These are phyloP conservation scores for Zele albiditarsus DNA, from an alignment of 2,888 invertebrate species.

Conservation along the genomic window DNA sequence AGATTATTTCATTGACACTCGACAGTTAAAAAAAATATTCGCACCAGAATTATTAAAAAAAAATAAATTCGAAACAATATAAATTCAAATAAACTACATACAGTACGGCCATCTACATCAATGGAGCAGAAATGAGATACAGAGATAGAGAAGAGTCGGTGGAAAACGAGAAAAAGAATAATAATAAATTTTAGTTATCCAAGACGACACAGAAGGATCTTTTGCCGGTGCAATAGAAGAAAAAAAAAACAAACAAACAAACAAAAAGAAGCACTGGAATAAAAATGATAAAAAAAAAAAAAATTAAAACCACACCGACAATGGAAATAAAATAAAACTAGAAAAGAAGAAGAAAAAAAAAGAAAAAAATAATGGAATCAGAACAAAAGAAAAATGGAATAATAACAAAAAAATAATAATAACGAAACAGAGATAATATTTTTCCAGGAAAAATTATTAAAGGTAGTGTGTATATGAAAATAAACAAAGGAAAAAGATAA, in stretches of 20 bases:
- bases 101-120: no score
- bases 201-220: constrained; percentile 37
- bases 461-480: constrained; percentile 2
- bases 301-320: constrained; percentile 6
- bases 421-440: constrained; percentile 26
- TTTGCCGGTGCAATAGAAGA: constrained; percentile 24
- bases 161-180: constrained; percentile 10
- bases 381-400: constrained; percentile 28
- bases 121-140: neutral
- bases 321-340: neutral
- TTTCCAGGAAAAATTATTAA: constrained; percentile 30
- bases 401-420: constrained; percentile 29
- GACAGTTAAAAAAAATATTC: constrained; percentile 54
- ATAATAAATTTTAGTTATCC: constrained; percentile 41
- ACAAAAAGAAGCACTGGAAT: constrained; percentile 9
- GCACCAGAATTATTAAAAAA: constrained; percentile 51
- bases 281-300: neutral
- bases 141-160: constrained; percentile 16
- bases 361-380: constrained; percentile 24
- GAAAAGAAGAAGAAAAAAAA: constrained; percentile 18
- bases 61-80: neutral
- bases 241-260: neutral
- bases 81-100: constrained; percentile 13
- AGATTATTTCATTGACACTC: neutral
- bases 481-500: constrained; percentile 4